These are phyloP conservation scores for Sarcophaga caerulescens DNA, from an alignment of 2,888 invertebrate species.

Conservation along the genomic window DNA sequence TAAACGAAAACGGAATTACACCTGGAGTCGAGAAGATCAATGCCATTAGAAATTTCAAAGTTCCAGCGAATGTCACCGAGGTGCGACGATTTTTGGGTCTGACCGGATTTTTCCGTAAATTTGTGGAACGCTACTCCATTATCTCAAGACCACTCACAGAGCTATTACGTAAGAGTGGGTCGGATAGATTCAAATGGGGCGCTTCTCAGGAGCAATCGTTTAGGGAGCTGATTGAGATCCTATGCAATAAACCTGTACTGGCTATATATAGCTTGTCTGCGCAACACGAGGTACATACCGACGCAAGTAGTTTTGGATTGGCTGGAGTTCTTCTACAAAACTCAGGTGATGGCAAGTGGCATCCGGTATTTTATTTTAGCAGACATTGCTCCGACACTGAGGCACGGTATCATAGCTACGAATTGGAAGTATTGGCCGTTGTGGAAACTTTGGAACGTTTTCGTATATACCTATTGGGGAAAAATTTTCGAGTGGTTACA, in stretches of 20 bases:
- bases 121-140: slow-evolving; percentile 52
- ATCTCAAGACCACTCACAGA: slow-evolving; percentile 47
- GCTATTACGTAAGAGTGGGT: slow-evolving; percentile 4
- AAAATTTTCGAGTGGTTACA: slow-evolving; percentile 41
- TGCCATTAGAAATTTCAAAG: not conserved
- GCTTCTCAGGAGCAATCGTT: slow-evolving; percentile 48
- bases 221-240: slow-evolving; percentile 20
- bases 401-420: slow-evolving; percentile 60
- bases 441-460: no score
- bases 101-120: slow-evolving; percentile 66
- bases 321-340: slow-evolving; percentile 67
- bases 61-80: slow-evolving; percentile 40
- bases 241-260: slow-evolving; percentile 53
- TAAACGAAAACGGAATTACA: no score
- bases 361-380: slow-evolving; percentile 67
- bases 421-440: slow-evolving; percentile 63
- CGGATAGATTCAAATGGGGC: slow-evolving; percentile 15
- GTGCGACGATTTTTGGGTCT: slow-evolving; percentile 63
- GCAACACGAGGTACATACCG: slow-evolving; percentile 67
- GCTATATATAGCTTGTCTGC: slow-evolving; percentile 44
- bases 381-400: slow-evolving; percentile 62
- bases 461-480: no score
- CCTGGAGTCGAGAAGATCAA: no score
- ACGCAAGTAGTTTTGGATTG: slow-evolving; percentile 65
- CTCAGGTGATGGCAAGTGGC: slow-evolving; percentile 42